Base-by-base conservation (phyloP, 2,113 vertebrate species). In the Esox niger region DNA sequence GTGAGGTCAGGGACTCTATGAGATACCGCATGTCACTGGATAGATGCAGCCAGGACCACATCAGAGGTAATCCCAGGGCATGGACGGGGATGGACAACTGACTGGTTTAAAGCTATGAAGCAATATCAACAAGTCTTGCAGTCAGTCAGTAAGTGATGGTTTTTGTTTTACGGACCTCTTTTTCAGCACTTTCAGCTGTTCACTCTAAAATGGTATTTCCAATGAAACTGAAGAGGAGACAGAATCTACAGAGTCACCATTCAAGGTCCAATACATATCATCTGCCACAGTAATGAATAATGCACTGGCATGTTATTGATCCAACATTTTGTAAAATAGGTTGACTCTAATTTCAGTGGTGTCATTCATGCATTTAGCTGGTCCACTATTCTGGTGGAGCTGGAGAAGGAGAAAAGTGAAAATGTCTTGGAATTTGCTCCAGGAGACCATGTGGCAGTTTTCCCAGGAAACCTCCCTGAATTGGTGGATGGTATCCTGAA, bases 391-490 rank as follows among this genome's bases (percentile, higher is more conserved):
- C 84, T 94, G 2, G 86, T 95, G 4, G 88, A 94, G 46, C 91
- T 95, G 49, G 88, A 84, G 83, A 86, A 79, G 21, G 82, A 90
- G 54, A 65, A 61, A 35, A 8, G 66, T 25, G 73, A 32, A 17
- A 59, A 71, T 29, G 81, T 78, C 38, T 62, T 91, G 66, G 84
- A 29, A 23, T 94, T 93, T 80, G 80, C 88, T 74, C 93, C 94
- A 0, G 94, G 94, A 46, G 93, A 95, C 0, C 94, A 95, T 55
- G 33, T 93, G 0, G 93, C 93, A 13, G 70, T 95, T 68, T 94
- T 90, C 78, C 92, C 94, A 15, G 73, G 82, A 62, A 95, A 95
- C 73, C 88, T 81, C 72, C 75, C 70, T 0, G 74, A 83, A 17
- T 46, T 94, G 31, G 93, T 95, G n/a, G 81, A 1, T 5, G 88